Percentiles rank a stretch among this genome's conserved stretches.
phyloP scores from a whole-genome alignment of 1,140 invertebrate species.

The Archivesica marissinica region DNA sequence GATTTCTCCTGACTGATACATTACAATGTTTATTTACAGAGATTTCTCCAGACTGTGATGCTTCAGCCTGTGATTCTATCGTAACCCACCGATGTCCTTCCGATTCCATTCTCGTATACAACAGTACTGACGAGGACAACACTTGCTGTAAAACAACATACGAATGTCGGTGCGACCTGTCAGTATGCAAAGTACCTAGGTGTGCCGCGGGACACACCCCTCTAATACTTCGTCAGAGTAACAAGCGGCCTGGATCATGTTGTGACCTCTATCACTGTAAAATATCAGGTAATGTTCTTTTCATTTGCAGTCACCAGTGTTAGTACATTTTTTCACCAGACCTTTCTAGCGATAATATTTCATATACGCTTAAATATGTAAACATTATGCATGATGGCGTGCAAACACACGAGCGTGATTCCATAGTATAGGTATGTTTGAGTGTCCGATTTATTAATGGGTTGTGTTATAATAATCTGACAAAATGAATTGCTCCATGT shows the following conservation, averaged over 20 bases:
- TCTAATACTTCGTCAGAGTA: slow-evolving; percentile 69
- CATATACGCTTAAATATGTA: too few species aligned
- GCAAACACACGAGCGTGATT: too few species aligned
- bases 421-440: too few species aligned
- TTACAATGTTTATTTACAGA: slow-evolving; percentile 37
- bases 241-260: slow-evolving; percentile 76
- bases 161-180: slow-evolving; percentile 71
- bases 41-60: slow-evolving; percentile 45
- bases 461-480: too few species aligned
- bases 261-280: slow-evolving; percentile 81
- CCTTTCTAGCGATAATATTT: too few species aligned
- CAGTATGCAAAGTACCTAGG: slow-evolving; percentile 65
- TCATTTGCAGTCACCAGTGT: neutral
- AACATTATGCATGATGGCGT: too few species aligned
- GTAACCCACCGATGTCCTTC: slow-evolving; percentile 46
- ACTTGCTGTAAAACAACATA: slow-evolving; percentile 67
- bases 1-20: too few species aligned
- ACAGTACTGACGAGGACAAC: slow-evolving; percentile 33
- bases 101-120: slow-evolving; percentile 60
- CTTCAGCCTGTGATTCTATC: slow-evolving; percentile 48
- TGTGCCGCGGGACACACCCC: slow-evolving; percentile 71
- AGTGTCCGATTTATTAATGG: too few species aligned
- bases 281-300: slow-evolving; percentile 66
- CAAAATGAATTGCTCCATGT: too few species aligned
- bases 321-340: neutral